phyloP scores from a whole-genome alignment of 2,113 vertebrate genomes.

The Hiodon tergisus region DNA sequence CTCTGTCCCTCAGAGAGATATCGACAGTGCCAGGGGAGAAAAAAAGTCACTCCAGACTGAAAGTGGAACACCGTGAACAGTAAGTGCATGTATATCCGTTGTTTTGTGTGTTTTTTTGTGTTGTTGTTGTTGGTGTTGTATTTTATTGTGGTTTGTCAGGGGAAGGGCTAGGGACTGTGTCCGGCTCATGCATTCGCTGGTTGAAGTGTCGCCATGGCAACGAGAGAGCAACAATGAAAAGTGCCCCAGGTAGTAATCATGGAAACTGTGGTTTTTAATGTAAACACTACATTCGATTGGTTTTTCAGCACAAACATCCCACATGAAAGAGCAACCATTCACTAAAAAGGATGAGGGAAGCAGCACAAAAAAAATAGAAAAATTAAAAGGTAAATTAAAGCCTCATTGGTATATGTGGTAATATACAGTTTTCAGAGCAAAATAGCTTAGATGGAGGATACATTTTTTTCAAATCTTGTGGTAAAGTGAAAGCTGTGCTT shows the following conservation, averaged over 20 bases:
- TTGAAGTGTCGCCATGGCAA: no score
- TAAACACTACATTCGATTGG: conserved; percentile 96
- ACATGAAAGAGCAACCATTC: conserved; percentile 93
- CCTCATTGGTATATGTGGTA: conserved; percentile 50
- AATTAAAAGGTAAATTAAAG: conserved; percentile 26
- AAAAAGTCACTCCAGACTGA: no score
- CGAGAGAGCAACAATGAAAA: conserved; percentile 32
- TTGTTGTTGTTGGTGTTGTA: no score
- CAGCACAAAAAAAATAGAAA: conserved; percentile 56
- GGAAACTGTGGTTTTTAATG: conserved; percentile 85
- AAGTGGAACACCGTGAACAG: no score
- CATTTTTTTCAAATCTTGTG: conserved; percentile 64
- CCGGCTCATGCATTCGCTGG: no score
- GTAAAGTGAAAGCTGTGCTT: conserved; percentile 78
- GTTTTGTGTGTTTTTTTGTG: no score
- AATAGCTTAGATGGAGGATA: conserved; percentile 36
- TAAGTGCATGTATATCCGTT: no score
- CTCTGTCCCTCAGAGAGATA: no score
- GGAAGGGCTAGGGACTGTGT: no score
- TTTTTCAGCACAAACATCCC: conserved; percentile 92
- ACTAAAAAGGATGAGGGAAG: conserved; percentile 68
- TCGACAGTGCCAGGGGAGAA: no score
- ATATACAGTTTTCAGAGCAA: conserved; percentile 54
- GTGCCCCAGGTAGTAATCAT: conserved; percentile 57
- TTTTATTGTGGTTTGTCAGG: no score